These are phyloP conservation scores for Dryoscopus gambensis DNA, from an alignment of 2,113 vertebrate species.

Conservation along the genomic window DNA sequence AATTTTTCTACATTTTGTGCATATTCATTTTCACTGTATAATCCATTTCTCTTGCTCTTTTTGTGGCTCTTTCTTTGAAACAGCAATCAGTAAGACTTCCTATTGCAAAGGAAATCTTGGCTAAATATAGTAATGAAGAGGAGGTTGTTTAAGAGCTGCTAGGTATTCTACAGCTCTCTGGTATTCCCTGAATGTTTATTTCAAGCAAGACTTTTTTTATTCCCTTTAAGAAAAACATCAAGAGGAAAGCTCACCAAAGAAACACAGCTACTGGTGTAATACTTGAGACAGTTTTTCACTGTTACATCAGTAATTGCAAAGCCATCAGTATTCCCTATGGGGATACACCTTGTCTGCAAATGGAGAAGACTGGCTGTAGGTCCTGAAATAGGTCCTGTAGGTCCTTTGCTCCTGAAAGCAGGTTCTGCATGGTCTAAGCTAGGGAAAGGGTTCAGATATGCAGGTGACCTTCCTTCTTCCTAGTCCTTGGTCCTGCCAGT, in stretches of 20 bases:
- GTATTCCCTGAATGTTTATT: slow-evolving; percentile 27
- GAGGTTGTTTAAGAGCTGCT: background rate
- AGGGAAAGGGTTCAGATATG: background rate
- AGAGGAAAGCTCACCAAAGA: background rate
- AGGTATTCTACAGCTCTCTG: slow-evolving; percentile 2
- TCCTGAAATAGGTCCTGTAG: background rate
- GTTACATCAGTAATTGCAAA: background rate
- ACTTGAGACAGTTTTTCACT: background rate
- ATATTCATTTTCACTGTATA: background rate
- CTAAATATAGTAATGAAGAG: slow-evolving; percentile 2
- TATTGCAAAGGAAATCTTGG: background rate
- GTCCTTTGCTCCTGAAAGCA: background rate
- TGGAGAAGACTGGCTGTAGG: background rate
- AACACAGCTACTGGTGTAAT: background rate
- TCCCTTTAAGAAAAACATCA: background rate
- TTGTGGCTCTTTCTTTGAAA: background rate
- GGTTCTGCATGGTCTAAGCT: background rate
- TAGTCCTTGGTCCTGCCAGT: background rate
- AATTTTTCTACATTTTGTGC: background rate
- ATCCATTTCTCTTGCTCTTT: background rate
- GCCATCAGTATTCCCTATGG: background rate
- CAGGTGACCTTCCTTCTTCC: background rate
- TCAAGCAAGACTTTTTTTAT: background rate
- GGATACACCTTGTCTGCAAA: background rate
- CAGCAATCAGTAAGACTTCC: background rate